Percentiles rank a stretch among this genome's conserved stretches.
phyloP scores from a whole-genome alignment of 2,113 vertebrate species.

The Mormoops blainvillei region DNA sequence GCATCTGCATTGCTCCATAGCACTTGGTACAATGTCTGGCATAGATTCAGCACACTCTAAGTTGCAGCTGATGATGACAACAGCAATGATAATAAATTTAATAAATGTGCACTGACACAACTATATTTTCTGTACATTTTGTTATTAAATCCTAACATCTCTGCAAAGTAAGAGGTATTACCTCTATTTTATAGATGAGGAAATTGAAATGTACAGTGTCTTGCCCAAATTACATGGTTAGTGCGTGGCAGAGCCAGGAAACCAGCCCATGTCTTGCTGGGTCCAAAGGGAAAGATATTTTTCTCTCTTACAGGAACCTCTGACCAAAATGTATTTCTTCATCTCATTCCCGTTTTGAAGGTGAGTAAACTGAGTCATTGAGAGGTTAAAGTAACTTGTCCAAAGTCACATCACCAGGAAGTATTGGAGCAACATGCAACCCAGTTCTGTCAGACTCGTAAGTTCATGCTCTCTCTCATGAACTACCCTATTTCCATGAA shows the following conservation, averaged over 20 bases:
- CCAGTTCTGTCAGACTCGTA: neutral
- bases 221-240: neutral
- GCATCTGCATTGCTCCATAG: neutral
- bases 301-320: neutral
- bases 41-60: neutral
- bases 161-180: neutral
- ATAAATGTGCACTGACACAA: neutral
- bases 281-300: neutral
- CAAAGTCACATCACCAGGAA: neutral
- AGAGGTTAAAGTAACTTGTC: neutral
- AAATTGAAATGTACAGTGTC: neutral
- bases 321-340: neutral
- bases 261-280: neutral
- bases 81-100: neutral
- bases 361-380: neutral
- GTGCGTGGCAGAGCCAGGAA: neutral
- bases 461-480: neutral
- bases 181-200: neutral
- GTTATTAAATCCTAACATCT: neutral
- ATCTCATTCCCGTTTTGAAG: neutral
- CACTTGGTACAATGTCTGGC: neutral
- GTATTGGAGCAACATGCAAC: neutral
- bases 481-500: neutral
- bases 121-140: neutral
- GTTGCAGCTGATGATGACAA: neutral